These are phyloP conservation scores for Lasioglossum calceatum DNA, from an alignment of 2,888 invertebrate species.

Conservation along the genomic window DNA sequence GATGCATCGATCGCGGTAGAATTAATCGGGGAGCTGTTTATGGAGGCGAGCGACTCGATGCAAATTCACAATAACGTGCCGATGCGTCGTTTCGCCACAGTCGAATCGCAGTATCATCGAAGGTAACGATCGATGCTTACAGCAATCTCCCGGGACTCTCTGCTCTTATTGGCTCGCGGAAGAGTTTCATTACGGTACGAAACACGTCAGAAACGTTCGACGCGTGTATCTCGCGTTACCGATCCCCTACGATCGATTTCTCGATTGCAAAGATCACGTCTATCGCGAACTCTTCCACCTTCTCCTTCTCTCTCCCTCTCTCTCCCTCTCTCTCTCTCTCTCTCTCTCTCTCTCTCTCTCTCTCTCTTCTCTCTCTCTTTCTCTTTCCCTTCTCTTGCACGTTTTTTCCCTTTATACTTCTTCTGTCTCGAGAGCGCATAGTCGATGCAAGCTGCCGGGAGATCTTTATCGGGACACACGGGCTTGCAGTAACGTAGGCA, in stretches of 20 bases:
- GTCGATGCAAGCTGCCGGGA: slow-evolving; percentile 59
- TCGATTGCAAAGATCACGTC: slow-evolving; percentile 65
- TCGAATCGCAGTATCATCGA: slow-evolving; percentile 61
- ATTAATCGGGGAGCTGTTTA: slow-evolving; percentile 32
- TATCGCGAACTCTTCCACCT: slow-evolving; percentile 47
- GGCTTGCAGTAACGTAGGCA: slow-evolving; percentile 58
- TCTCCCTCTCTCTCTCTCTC: too few species aligned
- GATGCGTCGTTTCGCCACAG: slow-evolving; percentile 40
- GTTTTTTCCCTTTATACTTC: slow-evolving; percentile 48
- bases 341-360: too few species aligned
- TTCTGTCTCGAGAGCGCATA: slow-evolving; percentile 59
- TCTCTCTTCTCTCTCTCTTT: too few species aligned
- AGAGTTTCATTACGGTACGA: slow-evolving; percentile 64
- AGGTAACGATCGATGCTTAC: slow-evolving; percentile 55
- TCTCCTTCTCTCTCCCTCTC: background rate
- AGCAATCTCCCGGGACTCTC: slow-evolving; percentile 33
- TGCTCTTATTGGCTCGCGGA: slow-evolving; percentile 37
- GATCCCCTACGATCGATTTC: slow-evolving; percentile 62
- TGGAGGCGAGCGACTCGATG: slow-evolving; percentile 18
- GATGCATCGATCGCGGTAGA: slow-evolving; percentile 23
- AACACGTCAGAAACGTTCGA: slow-evolving; percentile 61
- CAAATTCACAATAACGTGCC: slow-evolving; percentile 36
- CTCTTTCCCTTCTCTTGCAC: slow-evolving; percentile 21
- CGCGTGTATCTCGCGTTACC: slow-evolving; percentile 59
- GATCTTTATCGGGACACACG: slow-evolving; percentile 62